Evolutionary conservation across 2,797 vertebrate genomes (phyloP).

Genomic region (Anguilla megastoma): DNA sequence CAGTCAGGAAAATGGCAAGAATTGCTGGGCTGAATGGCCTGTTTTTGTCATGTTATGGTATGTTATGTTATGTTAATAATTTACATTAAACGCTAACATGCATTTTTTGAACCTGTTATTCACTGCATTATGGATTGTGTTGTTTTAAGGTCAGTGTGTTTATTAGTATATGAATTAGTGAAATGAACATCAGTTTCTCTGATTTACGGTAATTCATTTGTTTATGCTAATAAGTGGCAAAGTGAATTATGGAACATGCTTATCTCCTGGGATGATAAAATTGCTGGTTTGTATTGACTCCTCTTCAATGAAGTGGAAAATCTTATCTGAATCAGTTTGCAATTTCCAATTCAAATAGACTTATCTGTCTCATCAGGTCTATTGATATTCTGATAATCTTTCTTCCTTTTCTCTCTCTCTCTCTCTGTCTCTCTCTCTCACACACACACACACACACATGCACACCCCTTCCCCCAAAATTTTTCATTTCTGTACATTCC

Average conservation of each 20-base stretch:
- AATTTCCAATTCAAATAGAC: constrained; percentile 54
- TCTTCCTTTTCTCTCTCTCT: constrained; percentile 56
- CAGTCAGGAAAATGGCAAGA: too few relatives aligned
- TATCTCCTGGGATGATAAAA: constrained; percentile 41
- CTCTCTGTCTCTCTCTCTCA: constrained; percentile 33
- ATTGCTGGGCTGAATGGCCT: too few relatives aligned
- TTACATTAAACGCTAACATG: too few relatives aligned
- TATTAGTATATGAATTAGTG: background rate
- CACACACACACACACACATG: background rate
- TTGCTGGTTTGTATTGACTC: constrained; percentile 50
- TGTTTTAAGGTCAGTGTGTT: background rate
- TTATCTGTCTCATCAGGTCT: constrained; percentile 61
- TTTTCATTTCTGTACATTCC: background rate
- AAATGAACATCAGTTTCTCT: constrained; percentile 3
- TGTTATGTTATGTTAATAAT: too few relatives aligned
- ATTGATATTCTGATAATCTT: constrained; percentile 65
- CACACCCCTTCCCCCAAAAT: background rate
- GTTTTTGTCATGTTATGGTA: too few relatives aligned
- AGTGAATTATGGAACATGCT: constrained; percentile 46
- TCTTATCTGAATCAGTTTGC: constrained; percentile 47
- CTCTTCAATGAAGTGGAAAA: constrained; percentile 48
- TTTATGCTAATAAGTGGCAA: constrained; percentile 24
- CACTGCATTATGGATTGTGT: background rate
- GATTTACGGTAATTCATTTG: constrained; percentile 27
- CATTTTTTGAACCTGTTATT: too few relatives aligned